These are phyloP conservation scores for Silurus asotus DNA, from an alignment of 2,113 vertebrate species.

Conservation along the genomic window DNA sequence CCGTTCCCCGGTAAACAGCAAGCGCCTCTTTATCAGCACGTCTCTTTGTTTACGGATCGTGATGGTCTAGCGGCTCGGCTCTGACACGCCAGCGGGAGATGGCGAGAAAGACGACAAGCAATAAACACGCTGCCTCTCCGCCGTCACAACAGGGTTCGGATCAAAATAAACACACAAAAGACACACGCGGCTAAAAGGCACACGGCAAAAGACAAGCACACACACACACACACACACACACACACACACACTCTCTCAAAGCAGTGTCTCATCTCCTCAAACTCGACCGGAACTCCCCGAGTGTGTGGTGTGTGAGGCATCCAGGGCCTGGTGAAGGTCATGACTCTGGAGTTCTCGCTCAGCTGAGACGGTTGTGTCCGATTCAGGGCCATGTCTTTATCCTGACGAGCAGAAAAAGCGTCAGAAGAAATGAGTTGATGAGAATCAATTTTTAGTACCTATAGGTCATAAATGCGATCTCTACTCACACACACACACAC, in stretches of 20 bases:
- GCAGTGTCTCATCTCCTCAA: neutral
- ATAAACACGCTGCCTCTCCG: slow-evolving; percentile 16
- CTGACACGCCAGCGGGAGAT: slow-evolving; percentile 29
- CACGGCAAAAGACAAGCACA: slow-evolving; percentile 2
- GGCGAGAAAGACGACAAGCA: slow-evolving; percentile 6
- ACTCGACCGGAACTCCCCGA: neutral
- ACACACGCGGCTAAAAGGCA: slow-evolving; percentile 6
- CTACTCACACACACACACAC: neutral
- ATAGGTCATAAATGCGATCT: no score
- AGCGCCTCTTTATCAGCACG: slow-evolving; percentile 2
- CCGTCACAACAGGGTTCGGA: slow-evolving; percentile 12
- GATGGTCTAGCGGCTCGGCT: slow-evolving; percentile 18
- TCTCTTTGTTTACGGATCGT: neutral
- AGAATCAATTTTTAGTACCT: neutral
- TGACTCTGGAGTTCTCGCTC: neutral
- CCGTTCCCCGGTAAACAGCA: neutral
- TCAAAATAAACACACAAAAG: slow-evolving; percentile 33
- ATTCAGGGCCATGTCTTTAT: neutral
- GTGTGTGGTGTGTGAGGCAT: neutral
- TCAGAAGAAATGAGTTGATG: neutral
- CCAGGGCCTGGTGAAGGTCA: slow-evolving; percentile 1
- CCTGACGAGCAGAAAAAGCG: neutral
- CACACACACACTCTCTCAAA: neutral
- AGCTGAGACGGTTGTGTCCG: neutral
- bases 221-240: neutral